Conservation (phyloP, 2,888 invertebrate species). For the Dione vanillae region DNA sequence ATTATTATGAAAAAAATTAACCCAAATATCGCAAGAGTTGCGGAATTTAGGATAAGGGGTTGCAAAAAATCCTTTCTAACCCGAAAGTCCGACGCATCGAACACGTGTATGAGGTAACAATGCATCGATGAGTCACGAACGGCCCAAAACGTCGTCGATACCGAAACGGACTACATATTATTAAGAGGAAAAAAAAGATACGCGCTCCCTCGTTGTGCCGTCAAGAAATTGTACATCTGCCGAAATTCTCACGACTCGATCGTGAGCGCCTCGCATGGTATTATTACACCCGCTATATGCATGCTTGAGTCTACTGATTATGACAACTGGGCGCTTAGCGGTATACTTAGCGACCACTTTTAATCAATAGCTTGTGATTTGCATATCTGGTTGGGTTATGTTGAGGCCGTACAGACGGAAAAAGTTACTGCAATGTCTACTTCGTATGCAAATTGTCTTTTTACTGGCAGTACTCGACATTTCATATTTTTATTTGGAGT, state of each 20-base stretch:
- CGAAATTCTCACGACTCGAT: conserved; percentile 83
- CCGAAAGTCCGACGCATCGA: conserved; percentile 72
- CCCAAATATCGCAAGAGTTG: conserved; percentile 83
- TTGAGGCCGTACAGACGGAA: conserved; percentile 43
- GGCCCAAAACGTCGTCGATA: conserved; percentile 68
- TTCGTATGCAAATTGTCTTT: conserved; percentile 49
- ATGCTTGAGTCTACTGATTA: conserved; percentile 68
- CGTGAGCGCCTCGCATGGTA: conserved; percentile 67
- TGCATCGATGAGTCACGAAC: conserved; percentile 77
- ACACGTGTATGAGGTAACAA: conserved; percentile 81
- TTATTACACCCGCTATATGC: conserved; percentile 65
- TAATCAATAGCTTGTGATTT: conserved; percentile 72
- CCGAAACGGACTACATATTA: conserved; percentile 71
- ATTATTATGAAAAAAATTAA: conserved; percentile 70
- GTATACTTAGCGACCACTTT: conserved; percentile 68
- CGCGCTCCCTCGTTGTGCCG: conserved; percentile 78
- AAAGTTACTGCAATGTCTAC: conserved; percentile 46
- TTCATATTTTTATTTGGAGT: conserved; percentile 39
- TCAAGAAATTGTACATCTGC: conserved; percentile 85
- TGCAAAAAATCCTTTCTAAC: conserved; percentile 83
- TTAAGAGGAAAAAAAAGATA: conserved; percentile 78
- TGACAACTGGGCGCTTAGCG: conserved; percentile 76
- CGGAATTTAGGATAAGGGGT: conserved; percentile 81
- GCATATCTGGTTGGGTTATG: conserved; percentile 68
- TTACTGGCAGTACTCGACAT: conserved; percentile 41